Conservation (phyloP, 2,888 invertebrate genomes). For the Eristalis pertinax region DNA sequence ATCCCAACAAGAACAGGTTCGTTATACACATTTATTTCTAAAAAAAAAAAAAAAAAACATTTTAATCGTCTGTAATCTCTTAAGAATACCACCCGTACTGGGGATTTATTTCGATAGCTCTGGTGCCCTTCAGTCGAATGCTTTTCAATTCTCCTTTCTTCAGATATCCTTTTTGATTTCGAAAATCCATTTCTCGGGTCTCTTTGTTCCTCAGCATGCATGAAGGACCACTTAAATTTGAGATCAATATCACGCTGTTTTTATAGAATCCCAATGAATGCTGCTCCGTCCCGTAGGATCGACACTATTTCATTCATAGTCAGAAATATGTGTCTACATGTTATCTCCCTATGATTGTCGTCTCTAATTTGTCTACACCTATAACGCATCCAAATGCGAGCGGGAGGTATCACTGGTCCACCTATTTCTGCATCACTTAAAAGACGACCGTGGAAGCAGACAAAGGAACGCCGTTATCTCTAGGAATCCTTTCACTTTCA, state of each 20-base stretch:
- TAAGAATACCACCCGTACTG: background rate
- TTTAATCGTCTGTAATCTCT: slow-evolving; percentile 8
- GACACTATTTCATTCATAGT: slow-evolving; percentile 23
- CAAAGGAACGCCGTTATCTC: background rate
- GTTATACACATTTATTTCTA: background rate
- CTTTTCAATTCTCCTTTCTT: slow-evolving; percentile 2
- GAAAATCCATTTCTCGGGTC: background rate
- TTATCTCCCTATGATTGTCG: background rate
- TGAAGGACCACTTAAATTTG: slow-evolving; percentile 10
- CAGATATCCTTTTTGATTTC: background rate
- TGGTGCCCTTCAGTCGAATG: background rate
- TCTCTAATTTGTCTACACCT: background rate
- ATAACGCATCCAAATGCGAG: slow-evolving; percentile 13
- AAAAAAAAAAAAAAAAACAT: background rate
- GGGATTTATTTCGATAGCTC: slow-evolving; percentile 15
- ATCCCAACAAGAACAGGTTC: slow-evolving; percentile 23
- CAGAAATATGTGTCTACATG: slow-evolving; percentile 16
- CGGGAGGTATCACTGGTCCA: background rate
- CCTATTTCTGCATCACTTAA: background rate
- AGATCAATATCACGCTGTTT: slow-evolving; percentile 18
- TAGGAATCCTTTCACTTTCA: slow-evolving; percentile 39
- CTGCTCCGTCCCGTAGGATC: background rate
- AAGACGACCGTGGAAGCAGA: background rate
- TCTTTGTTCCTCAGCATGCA: background rate
- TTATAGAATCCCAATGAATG: background rate